Percentiles rank a stretch among this genome's conserved stretches.
phyloP scores from a whole-genome alignment of 1,140 invertebrate genomes.

The Drosophila miranda region DNA sequence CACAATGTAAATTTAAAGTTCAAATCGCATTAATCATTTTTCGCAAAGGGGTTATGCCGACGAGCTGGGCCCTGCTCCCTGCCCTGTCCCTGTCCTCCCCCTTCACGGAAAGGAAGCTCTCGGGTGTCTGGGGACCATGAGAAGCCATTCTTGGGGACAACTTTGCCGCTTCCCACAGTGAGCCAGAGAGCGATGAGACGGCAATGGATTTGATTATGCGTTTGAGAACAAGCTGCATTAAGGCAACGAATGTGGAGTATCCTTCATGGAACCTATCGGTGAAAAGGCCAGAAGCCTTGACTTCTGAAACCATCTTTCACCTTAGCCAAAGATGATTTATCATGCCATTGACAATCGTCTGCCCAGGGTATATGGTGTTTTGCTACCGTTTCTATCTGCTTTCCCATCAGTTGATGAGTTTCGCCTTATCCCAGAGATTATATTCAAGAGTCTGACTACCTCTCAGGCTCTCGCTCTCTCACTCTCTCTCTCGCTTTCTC shows the following conservation, averaged over 20 bases:
- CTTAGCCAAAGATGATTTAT: background rate
- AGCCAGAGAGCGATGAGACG: conserved; percentile 16
- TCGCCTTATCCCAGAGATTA: no score
- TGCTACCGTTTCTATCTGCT: no score
- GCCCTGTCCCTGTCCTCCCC: background rate
- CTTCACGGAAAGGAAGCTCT: background rate
- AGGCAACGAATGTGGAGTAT: conserved; percentile 27
- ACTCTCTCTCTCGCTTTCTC: background rate
- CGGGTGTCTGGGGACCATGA: background rate
- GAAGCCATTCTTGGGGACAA: conserved; percentile 37
- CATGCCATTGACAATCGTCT: no score
- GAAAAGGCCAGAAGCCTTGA: background rate
- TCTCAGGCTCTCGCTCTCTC: background rate
- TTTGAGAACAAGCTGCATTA: conserved; percentile 40
- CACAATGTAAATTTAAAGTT: conserved; percentile 80
- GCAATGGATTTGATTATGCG: conserved; percentile 62
- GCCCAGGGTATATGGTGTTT: no score
- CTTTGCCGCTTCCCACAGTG: conserved; percentile 41
- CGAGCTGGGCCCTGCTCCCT: background rate
- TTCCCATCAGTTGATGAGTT: no score
- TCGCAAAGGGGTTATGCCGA: conserved; percentile 27
- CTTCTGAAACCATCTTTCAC: no score
- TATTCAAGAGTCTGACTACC: background rate
- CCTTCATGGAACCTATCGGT: conserved; percentile 2
- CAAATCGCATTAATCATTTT: conserved; percentile 80